Evolutionary conservation across 2,797 vertebrate genomes (phyloP), one percentile per base, ranked within the genome.

Genomic region (Ctenochaetus hawaiiensis): DNA sequence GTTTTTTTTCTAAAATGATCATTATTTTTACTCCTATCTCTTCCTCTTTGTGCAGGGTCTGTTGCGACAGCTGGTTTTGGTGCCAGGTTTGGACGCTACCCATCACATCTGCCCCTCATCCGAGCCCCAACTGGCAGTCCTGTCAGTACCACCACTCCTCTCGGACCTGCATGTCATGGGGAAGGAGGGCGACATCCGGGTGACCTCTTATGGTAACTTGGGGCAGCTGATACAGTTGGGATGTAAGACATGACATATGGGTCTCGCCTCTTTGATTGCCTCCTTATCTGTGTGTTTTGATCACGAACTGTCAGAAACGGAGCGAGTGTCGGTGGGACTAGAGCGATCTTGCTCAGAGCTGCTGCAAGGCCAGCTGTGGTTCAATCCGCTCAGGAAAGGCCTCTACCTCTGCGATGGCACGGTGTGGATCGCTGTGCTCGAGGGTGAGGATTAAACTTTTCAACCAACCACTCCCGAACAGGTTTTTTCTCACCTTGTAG

Each of bases 21-120:
- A n/a, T 7, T 45, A 1, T 11, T 63, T 44, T 30, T 5, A 13
- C 14, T 59, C 30, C 44, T 9, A 48, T 67, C 43, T 71, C 23
- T 44, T 59, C n/a, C 62, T 6, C 47, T 26, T 6, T 68, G 39
- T 30, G 22, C 91, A 99, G 98, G 98, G 98, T 80, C 91, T 99
- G 83, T 80, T 99, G 78, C 94, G 97, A 52, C 98, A 99, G 92
- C 95, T 99, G 23, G 97, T 98, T 65, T 91, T 99, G 85, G 92
- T 98, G 73, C 97, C 97, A 0, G 97, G 97, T 80, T 95, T 93
- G 0, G 97, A 99, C 0, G 97, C 96, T 68, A 95, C 95, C 6
- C 78, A 89, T 34, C 91, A 74, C 67, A 92, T 98, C 68, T 99
- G 98, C 87, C 96, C 95, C 0, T 90, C 95, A 16, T 47, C 87